phyloP scores from a whole-genome alignment of 92 coral and sea anemone genomes.

The Epizoanthus ramosus region DNA sequence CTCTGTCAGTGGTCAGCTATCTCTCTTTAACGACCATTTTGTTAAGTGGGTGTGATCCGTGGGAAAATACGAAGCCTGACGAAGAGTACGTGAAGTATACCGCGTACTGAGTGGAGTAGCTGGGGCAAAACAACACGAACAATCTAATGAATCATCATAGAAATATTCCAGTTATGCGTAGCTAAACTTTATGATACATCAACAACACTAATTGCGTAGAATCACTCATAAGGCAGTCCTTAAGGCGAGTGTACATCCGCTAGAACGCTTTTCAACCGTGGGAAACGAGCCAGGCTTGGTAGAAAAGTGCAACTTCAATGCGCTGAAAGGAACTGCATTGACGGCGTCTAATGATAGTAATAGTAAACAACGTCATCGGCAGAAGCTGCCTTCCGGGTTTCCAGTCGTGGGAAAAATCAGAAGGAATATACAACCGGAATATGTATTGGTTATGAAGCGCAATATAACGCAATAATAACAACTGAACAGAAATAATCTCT shows the following conservation, averaged over 20 bases:
- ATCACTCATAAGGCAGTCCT: neutral
- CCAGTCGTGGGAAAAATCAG: neutral
- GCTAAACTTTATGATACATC: neutral
- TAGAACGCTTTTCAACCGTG: slow-evolving; percentile 15
- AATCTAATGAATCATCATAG: slow-evolving; percentile 16
- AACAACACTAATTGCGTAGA: neutral
- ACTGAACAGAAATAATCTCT: slow-evolving; percentile 12
- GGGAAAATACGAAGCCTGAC: slow-evolving; percentile 14
- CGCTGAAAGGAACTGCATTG: slow-evolving; percentile 36
- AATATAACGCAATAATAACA: neutral
- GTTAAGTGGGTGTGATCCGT: slow-evolving; percentile 8
- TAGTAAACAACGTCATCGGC: slow-evolving; percentile 5
- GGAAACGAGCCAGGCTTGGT: slow-evolving; percentile 5
- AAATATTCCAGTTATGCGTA: slow-evolving; percentile 14
- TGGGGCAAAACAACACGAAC: neutral
- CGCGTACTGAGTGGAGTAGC: neutral
- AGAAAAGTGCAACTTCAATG: slow-evolving; percentile 8
- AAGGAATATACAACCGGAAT: slow-evolving; percentile 7
- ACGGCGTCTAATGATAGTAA: neutral
- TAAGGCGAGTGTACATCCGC: neutral
- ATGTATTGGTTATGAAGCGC: slow-evolving; percentile 1
- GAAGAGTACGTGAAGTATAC: neutral
- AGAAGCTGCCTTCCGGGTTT: neutral
- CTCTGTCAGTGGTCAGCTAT: neutral
- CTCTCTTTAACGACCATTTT: neutral